phyloP scores from a whole-genome alignment of 1,140 invertebrate species.

The Drosophila watanabei region DNA sequence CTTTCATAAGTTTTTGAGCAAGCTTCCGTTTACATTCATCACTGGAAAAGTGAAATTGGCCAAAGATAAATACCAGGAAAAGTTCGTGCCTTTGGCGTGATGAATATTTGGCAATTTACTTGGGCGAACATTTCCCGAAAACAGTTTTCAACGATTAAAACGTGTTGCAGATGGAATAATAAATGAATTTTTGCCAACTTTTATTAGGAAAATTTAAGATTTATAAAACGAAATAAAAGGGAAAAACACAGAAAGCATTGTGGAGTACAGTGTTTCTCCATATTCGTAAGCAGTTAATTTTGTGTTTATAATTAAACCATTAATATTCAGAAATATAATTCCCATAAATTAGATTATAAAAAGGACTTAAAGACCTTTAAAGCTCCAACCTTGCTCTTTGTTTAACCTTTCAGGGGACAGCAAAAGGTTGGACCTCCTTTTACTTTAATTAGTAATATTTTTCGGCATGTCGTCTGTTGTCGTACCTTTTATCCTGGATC shows the following conservation, averaged over 20 bases:
- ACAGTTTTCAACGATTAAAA: background rate
- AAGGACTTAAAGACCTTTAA: background rate
- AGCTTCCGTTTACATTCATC: conserved; percentile 6
- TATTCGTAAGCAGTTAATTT: background rate
- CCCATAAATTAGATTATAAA: background rate
- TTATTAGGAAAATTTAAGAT: background rate
- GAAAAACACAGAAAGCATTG: background rate
- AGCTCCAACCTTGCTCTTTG: background rate
- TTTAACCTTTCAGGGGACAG: background rate
- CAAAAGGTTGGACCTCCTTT: background rate
- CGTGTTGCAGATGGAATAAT: background rate
- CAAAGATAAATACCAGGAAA: conserved; percentile 1
- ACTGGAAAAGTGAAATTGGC: conserved; percentile 5
- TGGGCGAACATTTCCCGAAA: background rate
- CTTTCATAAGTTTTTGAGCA: background rate
- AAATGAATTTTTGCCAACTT: background rate
- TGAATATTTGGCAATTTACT: background rate
- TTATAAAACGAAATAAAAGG: too few relatives aligned
- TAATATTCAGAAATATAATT: background rate
- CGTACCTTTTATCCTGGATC: background rate
- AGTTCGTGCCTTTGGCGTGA: background rate
- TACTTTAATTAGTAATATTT: conserved; percentile 12
- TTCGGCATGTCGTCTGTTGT: background rate
- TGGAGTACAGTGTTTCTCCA: background rate
- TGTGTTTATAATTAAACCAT: background rate